Evolutionary conservation across 2,113 vertebrate species (phyloP), one percentile per base, ranked within the genome.

Genomic region (Mobula hypostoma): DNA sequence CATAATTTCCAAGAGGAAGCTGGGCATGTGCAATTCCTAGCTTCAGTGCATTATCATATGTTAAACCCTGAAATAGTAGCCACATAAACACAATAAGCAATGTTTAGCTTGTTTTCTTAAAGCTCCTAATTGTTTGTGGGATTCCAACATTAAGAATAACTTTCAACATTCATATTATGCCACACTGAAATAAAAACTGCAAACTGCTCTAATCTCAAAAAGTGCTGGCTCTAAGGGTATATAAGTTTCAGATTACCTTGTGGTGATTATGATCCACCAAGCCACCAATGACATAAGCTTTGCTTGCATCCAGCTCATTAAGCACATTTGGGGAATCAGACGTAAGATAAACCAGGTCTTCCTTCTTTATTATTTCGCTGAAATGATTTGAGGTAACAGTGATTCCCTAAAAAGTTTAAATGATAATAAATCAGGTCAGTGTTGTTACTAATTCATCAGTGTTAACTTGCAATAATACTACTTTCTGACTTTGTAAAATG

Each of bases 231-330:
- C 14, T 76, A 27, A 74, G 12, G 72, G 12, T 24, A 56, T 61
- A 17, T 56, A 80, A 63, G 61, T 24, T 78, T 19, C 29, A 56
- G n/a, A 27, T 8, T 96, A 99, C 99, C 98, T 99, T 99, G 94
- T 99, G 98, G 95, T 99, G 99, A 95, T 99, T 99, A 96, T 99
- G 99, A 96, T 99, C 99, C 94, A 99, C 99, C 78, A 99, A 96
- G 19, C 99, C 99, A 95, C 99, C 99, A 0, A 99, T 99, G 72
- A 99, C 97, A 11, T 99, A 99, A 21, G 98, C 98, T 95, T 98
- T 99, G 68, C 96, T 96, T 70, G 97, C 98, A 95, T 99, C 98
- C 94, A 99, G 96, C 95, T 99, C 97, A 48, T 96, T 96, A 94
- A 99, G 97, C 27, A 98, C 19, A 0, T 99, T 98, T 4, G 99